phyloP scores from a whole-genome alignment of 2,113 vertebrate species.

The Forbesichthys papilliferus region DNA sequence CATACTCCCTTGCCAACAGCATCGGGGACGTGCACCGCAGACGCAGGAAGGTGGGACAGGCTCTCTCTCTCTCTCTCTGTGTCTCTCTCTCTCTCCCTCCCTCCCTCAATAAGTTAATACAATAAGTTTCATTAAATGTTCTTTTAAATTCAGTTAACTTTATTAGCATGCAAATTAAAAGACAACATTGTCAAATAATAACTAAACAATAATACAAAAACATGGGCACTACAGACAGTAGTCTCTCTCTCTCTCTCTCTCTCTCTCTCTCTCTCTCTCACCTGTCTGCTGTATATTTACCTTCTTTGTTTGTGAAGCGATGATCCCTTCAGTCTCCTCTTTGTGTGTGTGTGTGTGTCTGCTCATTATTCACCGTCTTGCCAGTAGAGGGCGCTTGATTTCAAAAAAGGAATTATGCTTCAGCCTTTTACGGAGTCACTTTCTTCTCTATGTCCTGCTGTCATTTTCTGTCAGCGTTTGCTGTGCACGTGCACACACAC shows the following conservation, averaged over 20 bases:
- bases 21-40: constrained; percentile 96
- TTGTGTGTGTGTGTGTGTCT: neutral
- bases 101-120: too few species aligned
- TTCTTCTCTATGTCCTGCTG: too few species aligned
- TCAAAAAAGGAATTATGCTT: constrained; percentile 19
- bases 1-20: constrained; percentile 94
- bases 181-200: too few species aligned
- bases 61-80: neutral
- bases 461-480: too few species aligned
- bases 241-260: neutral
- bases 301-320: neutral
- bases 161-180: neutral
- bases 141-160: too few species aligned
- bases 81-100: neutral
- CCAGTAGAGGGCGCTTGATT: constrained; percentile 58
- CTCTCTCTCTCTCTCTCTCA: neutral
- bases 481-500: too few species aligned
- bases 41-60: constrained; percentile 82
- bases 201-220: too few species aligned
- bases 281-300: neutral
- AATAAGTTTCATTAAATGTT: too few species aligned
- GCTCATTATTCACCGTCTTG: neutral
- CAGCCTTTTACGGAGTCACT: neutral
- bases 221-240: too few species aligned
- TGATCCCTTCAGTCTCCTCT: neutral